A percentile compares a stretch with the other conserved stretches of the same genome.
Conservation (phyloP, 2,797 vertebrate species). For the Xyrichtys novacula region DNA sequence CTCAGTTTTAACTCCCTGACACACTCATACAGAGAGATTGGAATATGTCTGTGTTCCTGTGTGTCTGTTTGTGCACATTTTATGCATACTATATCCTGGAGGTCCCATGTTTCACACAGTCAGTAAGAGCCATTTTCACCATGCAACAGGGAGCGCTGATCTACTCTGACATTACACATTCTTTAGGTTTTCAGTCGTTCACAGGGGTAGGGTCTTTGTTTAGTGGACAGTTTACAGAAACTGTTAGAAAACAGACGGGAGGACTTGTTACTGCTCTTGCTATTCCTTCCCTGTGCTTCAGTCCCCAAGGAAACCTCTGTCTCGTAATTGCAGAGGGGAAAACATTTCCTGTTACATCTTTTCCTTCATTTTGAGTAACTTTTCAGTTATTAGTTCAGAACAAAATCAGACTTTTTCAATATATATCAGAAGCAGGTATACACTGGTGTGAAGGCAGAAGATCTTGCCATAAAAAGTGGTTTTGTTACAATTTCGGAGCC, state of each 20-base stretch:
- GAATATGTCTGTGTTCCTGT: not conserved
- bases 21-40: slow-evolving; percentile 13
- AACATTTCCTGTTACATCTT: slow-evolving; percentile 51
- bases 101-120: slow-evolving; percentile 36
- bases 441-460: not conserved
- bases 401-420: slow-evolving; percentile 14
- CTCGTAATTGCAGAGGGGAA: slow-evolving; percentile 54
- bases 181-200: not conserved
- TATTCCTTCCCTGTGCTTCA: slow-evolving; percentile 3
- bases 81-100: slow-evolving; percentile 39
- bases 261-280: not conserved
- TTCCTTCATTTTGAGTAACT: slow-evolving; percentile 48
- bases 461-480: too few relatives aligned
- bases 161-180: not conserved
- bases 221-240: slow-evolving; percentile 6
- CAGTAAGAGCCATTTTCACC: slow-evolving; percentile 23
- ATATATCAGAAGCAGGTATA: not conserved
- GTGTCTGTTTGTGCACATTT: not conserved
- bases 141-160: slow-evolving; percentile 36
- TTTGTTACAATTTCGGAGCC: too few relatives aligned
- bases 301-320: slow-evolving; percentile 38
- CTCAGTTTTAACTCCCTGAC: slow-evolving; percentile 8
- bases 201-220: slow-evolving; percentile 13
- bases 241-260: slow-evolving; percentile 20
- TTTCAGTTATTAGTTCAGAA: too few relatives aligned